These are phyloP conservation scores for Baccha elongata DNA, from an alignment of 2,888 invertebrate genomes.

Conservation along the genomic window DNA sequence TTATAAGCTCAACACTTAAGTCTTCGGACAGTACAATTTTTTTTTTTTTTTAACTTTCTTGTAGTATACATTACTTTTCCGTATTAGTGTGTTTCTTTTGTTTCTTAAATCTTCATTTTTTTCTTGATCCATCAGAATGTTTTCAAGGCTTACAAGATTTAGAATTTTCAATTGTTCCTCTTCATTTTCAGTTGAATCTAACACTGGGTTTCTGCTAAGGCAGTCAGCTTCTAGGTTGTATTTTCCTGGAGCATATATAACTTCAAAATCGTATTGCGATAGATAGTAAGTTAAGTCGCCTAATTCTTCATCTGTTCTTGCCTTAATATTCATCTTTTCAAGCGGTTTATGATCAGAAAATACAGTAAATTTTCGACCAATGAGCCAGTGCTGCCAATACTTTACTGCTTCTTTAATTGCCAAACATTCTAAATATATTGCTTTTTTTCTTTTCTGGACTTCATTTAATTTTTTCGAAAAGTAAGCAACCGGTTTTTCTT, in stretches of 20 bases:
- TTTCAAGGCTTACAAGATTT: neutral
- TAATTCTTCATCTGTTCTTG: constrained; percentile 4
- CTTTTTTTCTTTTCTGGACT: constrained; percentile 61
- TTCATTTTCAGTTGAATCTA: neutral
- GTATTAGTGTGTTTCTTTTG: neutral
- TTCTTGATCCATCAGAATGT: neutral
- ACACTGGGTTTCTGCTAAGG: neutral
- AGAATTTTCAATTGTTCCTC: neutral
- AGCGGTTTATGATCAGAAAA: neutral
- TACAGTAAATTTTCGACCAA: neutral
- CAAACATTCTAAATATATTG: constrained; percentile 13
- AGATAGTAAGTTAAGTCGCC: constrained; percentile 1
- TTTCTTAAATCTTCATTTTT: neutral
- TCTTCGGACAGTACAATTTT: constrained; percentile 1
- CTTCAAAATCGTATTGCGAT: constrained; percentile 8
- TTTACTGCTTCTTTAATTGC: constrained; percentile 13
- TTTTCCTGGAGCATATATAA: constrained; percentile 7
- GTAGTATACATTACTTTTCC: neutral
- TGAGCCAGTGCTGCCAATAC: constrained; percentile 6
- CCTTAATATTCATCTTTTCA: neutral
- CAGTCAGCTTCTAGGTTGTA: neutral
- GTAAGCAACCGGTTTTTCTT: neutral
- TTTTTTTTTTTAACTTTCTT: neutral
- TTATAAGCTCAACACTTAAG: neutral
- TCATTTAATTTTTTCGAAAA: no score